Conservation (phyloP, 2,113 vertebrate genomes). For the Hemibagrus wyckioides region DNA sequence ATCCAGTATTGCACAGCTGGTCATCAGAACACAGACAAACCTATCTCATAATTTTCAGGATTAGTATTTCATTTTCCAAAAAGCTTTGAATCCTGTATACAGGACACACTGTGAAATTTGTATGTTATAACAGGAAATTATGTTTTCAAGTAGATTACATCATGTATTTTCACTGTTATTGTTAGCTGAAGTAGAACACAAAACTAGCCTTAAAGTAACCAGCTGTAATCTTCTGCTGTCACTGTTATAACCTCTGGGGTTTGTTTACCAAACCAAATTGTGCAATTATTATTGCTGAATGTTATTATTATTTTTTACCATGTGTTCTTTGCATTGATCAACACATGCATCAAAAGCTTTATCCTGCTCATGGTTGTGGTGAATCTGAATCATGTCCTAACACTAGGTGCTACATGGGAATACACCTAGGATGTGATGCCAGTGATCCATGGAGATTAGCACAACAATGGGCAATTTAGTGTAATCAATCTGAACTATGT, state of each 20-base stretch:
- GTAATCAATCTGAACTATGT: neutral
- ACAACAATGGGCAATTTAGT: neutral
- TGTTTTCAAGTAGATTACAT: neutral
- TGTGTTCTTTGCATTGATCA: neutral
- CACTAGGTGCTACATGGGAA: neutral
- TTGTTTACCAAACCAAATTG: neutral
- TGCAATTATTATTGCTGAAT: neutral
- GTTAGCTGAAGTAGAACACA: neutral
- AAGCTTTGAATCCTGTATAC: neutral
- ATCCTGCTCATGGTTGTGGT: neutral
- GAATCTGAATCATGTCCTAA: neutral
- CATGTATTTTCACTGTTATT: neutral
- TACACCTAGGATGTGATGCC: neutral
- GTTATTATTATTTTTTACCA: neutral
- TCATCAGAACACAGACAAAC: conserved; percentile 3
- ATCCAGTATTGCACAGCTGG: neutral
- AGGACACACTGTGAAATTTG: neutral
- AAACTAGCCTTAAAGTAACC: neutral
- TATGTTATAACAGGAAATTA: neutral
- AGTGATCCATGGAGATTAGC: neutral
- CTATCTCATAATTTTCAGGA: conserved; percentile 2
- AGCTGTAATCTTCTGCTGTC: neutral
- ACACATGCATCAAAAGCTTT: neutral
- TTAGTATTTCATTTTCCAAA: conserved; percentile 6
- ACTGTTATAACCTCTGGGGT: neutral